Base-by-base conservation (phyloP, 2,113 vertebrate genomes). In the Cathartes aura region DNA sequence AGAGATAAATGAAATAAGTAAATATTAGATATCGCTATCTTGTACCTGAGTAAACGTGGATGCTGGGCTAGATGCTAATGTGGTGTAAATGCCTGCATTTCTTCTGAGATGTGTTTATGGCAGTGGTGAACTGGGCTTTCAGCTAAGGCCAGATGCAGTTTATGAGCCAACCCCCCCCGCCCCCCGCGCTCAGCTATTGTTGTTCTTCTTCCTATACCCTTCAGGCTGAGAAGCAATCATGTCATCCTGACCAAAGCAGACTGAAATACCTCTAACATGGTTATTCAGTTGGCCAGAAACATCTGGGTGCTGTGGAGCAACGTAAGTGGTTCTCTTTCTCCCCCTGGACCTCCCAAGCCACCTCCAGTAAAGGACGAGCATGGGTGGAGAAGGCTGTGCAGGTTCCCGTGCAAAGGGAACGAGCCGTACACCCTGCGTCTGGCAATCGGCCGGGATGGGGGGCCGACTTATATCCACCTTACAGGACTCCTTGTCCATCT, bases 401-500 rank as follows among this genome's bases (percentile, higher is more conserved):
- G 13, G 18, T 6, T 78, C 30, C 59, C 1, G 3, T 12, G 52
- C 43, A 26, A 58, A 81, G 48, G 81, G 22, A 50, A 74, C 0
- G 8, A 71, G 18, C 70, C 4, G 1, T 11, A n/a, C 12, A 73
- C 50, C 45, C 18, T 30, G 43, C 0, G 3, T 40, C 24, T 23
- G 36, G 24, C 56, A 27, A 2, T 26, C 0, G 0, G 8, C 50
- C 0, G 1, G 72, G 58, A 42, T 0, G 0, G 12, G 55, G 66
- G 14, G 8, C 23, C 82, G 84, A 50, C 40, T 83, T 58, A 14
- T 3, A 63, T 5, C 40, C 5, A 8, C 70, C 38, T 67, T 19
- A 12, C 23, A 75, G 67, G 40, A 45, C 42, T 86, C 53, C 32
- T 50, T 84, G 17, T 38, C 60, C 81, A 38, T 63, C 60, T 76